Conservation (phyloP, 1,140 invertebrate species). For the Drosophila sulfurigaster region DNA sequence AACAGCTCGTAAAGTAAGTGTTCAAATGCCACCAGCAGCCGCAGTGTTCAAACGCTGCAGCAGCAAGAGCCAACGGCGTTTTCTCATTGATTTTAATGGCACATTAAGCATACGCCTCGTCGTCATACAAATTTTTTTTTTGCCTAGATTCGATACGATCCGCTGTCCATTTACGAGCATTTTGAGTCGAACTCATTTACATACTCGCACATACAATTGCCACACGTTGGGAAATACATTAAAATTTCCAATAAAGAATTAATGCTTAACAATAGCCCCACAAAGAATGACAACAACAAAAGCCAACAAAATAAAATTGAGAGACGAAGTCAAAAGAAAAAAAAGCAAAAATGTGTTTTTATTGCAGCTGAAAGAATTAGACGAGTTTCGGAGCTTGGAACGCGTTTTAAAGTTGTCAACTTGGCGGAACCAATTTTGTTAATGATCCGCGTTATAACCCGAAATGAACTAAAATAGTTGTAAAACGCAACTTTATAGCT, state of each 20-base stretch:
- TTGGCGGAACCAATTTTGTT: constrained; percentile 79
- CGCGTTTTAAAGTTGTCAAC: constrained; percentile 71
- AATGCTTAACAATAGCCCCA: constrained; percentile 34
- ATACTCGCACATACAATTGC: constrained; percentile 47
- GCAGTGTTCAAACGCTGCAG: constrained; percentile 15
- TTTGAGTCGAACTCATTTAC: constrained; percentile 63
- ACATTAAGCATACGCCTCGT: constrained; percentile 81
- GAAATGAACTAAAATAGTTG: constrained; percentile 76
- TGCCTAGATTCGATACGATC: constrained; percentile 39
- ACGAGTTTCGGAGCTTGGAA: constrained; percentile 54
- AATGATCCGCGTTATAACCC: constrained; percentile 68
- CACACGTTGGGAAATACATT: constrained; percentile 51
- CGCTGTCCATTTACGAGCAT: constrained; percentile 50
- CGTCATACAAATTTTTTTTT: constrained; percentile 59
- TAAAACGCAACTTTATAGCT: constrained; percentile 70
- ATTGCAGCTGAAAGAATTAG: constrained; percentile 55
- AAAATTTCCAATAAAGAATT: constrained; percentile 65
- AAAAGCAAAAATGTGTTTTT: constrained; percentile 28
- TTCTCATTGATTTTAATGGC: constrained; percentile 77
- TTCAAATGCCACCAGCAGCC: constrained; percentile 44
- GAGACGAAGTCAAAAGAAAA: background rate
- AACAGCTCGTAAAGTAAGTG: constrained; percentile 58
- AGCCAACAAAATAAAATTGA: constrained; percentile 14
- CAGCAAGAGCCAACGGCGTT: background rate
- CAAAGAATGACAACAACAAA: constrained; percentile 33